Base-by-base conservation (phyloP, 2,888 invertebrate species). In the Galerucella nymphaeae region DNA sequence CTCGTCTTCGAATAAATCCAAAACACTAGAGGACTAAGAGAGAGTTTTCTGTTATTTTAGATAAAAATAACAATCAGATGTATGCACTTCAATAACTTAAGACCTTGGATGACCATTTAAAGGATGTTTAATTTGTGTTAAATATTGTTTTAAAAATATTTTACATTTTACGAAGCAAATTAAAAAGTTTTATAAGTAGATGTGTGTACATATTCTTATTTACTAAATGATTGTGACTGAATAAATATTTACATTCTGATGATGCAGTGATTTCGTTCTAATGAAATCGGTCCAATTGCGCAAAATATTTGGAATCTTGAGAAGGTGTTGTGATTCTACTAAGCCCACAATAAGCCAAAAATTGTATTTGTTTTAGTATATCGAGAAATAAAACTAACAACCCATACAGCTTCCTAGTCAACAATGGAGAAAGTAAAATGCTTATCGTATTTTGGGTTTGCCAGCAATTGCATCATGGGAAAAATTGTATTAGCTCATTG, bases 1-100 rank as follows among this genome's bases (percentile, higher is more conserved):
- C 65, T 69, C 70, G 74, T 70, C 41, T 30, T 42, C 38, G 2
- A 59, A 45, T 61, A 14, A 50, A 68, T 68, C 41, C 41, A 41
- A 63, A 53, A 11, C 55, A 69, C 69, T 55, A 69, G 63, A 62
- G 59, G 59, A 42, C 48, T 48, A 59, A 67, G 57, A 67, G 48
- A 64, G 62, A 66, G 14, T 66, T 61, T 53, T 66, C 62, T 71
- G 66, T 71, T 71, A 66, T 66, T 57, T 66, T 66, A 66, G 63
- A 62, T 62, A 66, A 71, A 42, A 62, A 66, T 62, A 71, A 71
- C 57, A 61, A 45, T 16, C 20, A 16, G 48, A 14, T 68, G 68
- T 68, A 61, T 68, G 23, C 61, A 61, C 59, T 59, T 68, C 50
- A 68, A 68, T 61, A 59, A 68, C 30, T 68, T 61, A 9, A 61